phyloP scores from a whole-genome alignment of 2,797 vertebrate species.

The Melanotaenia maccullochi region DNA sequence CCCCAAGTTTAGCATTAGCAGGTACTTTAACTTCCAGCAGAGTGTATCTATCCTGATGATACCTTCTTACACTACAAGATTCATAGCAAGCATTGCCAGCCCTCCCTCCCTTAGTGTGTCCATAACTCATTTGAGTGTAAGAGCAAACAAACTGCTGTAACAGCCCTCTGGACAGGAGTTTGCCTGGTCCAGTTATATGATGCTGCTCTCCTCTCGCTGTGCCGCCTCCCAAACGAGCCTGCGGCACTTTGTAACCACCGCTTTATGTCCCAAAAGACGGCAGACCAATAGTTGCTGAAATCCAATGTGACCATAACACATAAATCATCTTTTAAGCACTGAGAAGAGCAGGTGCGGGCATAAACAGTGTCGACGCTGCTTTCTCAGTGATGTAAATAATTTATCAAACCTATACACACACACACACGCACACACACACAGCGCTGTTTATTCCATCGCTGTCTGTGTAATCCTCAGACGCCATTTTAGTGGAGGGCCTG shows the following conservation, averaged over 20 bases:
- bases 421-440: constrained; percentile 79
- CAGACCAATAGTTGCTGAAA: constrained; percentile 92
- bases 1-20: constrained; percentile 35
- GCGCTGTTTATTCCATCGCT: constrained; percentile 93
- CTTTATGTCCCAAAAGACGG: constrained; percentile 93
- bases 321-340: constrained; percentile 99
- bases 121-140: constrained; percentile 91
- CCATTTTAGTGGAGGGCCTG: constrained; percentile 87
- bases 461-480: constrained; percentile 90
- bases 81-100: constrained; percentile 54
- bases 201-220: constrained; percentile 79
- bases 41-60: constrained; percentile 54
- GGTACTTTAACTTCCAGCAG: constrained; percentile 41
- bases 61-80: constrained; percentile 61
- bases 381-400: constrained; percentile 98
- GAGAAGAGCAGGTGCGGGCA: constrained; percentile 91
- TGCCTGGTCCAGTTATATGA: constrained; percentile 93
- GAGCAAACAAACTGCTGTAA: constrained; percentile 89
- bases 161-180: constrained; percentile 91
- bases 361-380: constrained; percentile 95
- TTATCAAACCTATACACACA: constrained; percentile 91
- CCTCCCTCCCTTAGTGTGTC: constrained; percentile 70
- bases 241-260: constrained; percentile 96
- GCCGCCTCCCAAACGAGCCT: constrained; percentile 77
- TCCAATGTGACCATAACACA: constrained; percentile 93